Base-by-base conservation (phyloP, 2,113 vertebrate genomes). In the Hyla sarda region DNA sequence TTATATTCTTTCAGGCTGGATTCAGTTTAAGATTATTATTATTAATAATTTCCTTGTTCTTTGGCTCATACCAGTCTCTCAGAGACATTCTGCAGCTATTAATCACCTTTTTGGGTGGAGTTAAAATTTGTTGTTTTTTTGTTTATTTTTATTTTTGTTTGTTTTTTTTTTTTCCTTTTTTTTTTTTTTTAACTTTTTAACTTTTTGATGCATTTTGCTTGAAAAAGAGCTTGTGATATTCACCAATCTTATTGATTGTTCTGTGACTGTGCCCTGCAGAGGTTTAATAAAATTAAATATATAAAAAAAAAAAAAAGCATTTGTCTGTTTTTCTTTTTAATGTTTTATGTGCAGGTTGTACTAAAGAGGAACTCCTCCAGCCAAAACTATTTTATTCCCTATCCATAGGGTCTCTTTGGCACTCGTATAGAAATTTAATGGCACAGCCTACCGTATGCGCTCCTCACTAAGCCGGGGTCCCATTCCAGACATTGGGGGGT, bases 231-330 rank as follows among this genome's bases (percentile, higher is more conserved):
- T 95, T 92, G 89, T 94, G 91, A 94, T 93, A 94, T 93, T 94
- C 94, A 93, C 94, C 94, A 95, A 94, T 95, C 94, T 93, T 95
- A 95, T 95, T 95, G 95, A 95, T 95, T 95, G 95, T 95, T 86
- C 92, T 93, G 93, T 95, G 93, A 94, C 94, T 94, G 93, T 95
- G 95, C 94, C 94, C 94, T 95, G 93, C 92, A 89, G 94, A 95
- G 94, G 94, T 95, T 93, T 95, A 94, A 93, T 94, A 93, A 80
- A 95, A 95, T 91, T 91, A 92, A 89, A 90, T 89, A 77, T 62
- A 86, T 87, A 82, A 69, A 84, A 67, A 90, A n/a, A n/a, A n/a
- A n/a, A 88, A 88, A 50, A n/a, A 3, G 7, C 19, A 12, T 83
- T 32, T 67, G 73, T 47, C 7, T 58, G 37, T 34, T 77, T 71